phyloP scores from a whole-genome alignment of 2,888 invertebrate genomes.

The Troides helena region DNA sequence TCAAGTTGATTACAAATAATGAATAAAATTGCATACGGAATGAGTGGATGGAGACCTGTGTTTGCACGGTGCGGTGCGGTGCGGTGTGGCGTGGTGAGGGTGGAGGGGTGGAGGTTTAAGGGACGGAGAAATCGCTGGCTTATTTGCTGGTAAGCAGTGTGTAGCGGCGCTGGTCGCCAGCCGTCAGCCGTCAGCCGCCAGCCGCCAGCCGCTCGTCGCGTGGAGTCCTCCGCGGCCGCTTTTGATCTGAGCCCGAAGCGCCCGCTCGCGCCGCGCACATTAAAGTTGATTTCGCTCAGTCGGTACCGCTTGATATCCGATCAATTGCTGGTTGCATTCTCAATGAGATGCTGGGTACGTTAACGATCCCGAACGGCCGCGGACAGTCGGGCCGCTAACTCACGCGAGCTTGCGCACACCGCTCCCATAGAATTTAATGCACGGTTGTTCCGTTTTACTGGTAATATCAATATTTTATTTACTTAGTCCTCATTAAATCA shows the following conservation, averaged over 20 bases:
- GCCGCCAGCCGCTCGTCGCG: slow-evolving; percentile 5
- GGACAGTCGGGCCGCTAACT: no score
- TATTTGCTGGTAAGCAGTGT: slow-evolving; percentile 57
- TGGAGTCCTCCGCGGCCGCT: slow-evolving; percentile 9
- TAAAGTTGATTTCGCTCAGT: slow-evolving; percentile 25
- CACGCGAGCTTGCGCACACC: no score
- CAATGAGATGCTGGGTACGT: slow-evolving; percentile 18
- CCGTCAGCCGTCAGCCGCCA: slow-evolving; percentile 41
- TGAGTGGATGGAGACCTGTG: slow-evolving; percentile 71
- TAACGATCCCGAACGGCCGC: slow-evolving; percentile 3
- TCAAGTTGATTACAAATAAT: slow-evolving; percentile 80
- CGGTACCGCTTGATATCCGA: slow-evolving; percentile 21
- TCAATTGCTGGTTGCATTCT: slow-evolving; percentile 16
- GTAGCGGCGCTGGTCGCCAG: slow-evolving; percentile 39
- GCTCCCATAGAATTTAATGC: no score
- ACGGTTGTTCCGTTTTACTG: no score
- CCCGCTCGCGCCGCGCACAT: slow-evolving; percentile 26
- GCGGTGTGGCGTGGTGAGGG: slow-evolving; percentile 20
- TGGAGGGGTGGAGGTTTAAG: no score
- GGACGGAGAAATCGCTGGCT: no score
- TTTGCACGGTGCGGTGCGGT: slow-evolving; percentile 50
- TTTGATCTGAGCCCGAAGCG: slow-evolving; percentile 39
- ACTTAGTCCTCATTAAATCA: no score
- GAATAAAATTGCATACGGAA: slow-evolving; percentile 80
- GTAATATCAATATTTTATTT: no score